Conservation (phyloP, 2,113 vertebrate species). For the Ptilonorhynchus violaceus region DNA sequence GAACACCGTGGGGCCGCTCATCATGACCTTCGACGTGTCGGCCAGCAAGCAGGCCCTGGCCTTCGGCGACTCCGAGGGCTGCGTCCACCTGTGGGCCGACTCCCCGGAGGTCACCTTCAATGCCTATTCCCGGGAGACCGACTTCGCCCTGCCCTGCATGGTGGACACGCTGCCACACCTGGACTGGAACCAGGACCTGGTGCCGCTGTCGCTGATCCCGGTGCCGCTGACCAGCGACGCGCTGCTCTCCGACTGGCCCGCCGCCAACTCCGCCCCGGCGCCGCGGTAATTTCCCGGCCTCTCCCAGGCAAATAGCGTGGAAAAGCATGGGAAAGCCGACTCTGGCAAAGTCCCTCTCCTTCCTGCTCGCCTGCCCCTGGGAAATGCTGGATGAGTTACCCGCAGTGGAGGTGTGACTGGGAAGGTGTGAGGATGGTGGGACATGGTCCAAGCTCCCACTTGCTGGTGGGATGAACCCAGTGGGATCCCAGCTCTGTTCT, state of each 20-base stretch:
- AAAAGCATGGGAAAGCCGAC: rapidly evolving
- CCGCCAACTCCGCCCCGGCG: constrained; percentile 79
- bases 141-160: constrained; percentile 90
- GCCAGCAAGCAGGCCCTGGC: constrained; percentile 94
- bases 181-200: constrained; percentile 95
- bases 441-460: rapidly evolving
- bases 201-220: constrained; percentile 92
- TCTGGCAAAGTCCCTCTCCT: background rate
- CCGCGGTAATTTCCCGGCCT: constrained; percentile 77
- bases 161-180: constrained; percentile 92
- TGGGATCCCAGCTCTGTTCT: background rate
- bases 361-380: background rate
- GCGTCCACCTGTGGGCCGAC: constrained; percentile 94
- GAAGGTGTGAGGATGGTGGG: background rate
- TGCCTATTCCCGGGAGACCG: constrained; percentile 91
- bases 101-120: constrained; percentile 90
- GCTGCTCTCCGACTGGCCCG: constrained; percentile 90
- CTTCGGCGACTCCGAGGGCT: constrained; percentile 94
- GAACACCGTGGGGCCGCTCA: constrained; percentile 91
- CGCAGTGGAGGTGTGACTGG: rapidly evolving
- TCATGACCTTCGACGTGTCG: constrained; percentile 96
- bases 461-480: background rate
- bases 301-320: rapidly evolving
- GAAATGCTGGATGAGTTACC: background rate
- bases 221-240: constrained; percentile 87